Conservation (phyloP, 2,113 vertebrate genomes). For the Parus major region DNA sequence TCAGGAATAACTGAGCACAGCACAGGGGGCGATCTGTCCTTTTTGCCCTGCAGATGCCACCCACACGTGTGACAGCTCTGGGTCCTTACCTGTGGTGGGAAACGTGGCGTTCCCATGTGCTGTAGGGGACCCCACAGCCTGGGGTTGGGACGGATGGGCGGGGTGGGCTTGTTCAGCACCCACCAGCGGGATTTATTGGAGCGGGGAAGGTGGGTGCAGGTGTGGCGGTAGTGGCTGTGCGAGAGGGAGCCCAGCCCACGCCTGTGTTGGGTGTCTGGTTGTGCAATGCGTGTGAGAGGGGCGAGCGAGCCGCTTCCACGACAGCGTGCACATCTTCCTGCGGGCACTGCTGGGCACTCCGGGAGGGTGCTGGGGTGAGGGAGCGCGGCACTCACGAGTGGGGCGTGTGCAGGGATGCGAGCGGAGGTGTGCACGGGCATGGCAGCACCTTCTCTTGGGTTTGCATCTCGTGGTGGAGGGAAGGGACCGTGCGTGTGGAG, state of each 20-base stretch:
- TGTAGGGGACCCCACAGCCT: rapidly evolving
- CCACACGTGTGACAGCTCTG: rapidly evolving
- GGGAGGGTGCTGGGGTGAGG: background rate
- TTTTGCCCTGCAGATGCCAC: background rate
- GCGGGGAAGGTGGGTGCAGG: background rate
- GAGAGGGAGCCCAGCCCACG: background rate
- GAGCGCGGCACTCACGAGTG: background rate
- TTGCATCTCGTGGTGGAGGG: background rate
- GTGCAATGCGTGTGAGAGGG: rapidly evolving
- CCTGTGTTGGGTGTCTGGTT: rapidly evolving
- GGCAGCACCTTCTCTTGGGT: background rate
- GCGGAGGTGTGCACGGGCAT: rapidly evolving
- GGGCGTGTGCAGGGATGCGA: rapidly evolving
- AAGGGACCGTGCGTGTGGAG: rapidly evolving
- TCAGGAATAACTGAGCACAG: no score
- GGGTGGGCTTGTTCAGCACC: background rate
- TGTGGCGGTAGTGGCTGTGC: rapidly evolving
- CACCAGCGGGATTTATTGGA: background rate
- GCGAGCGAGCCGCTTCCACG: rapidly evolving
- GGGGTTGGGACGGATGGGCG: background rate
- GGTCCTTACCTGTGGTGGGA: rapidly evolving
- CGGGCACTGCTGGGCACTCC: rapidly evolving
- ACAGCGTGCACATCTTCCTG: background rate
- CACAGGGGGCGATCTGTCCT: background rate
- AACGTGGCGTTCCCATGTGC: rapidly evolving